Evolutionary conservation across 2,888 invertebrate species (phyloP).

Genomic region (Platypus cylindrus): DNA sequence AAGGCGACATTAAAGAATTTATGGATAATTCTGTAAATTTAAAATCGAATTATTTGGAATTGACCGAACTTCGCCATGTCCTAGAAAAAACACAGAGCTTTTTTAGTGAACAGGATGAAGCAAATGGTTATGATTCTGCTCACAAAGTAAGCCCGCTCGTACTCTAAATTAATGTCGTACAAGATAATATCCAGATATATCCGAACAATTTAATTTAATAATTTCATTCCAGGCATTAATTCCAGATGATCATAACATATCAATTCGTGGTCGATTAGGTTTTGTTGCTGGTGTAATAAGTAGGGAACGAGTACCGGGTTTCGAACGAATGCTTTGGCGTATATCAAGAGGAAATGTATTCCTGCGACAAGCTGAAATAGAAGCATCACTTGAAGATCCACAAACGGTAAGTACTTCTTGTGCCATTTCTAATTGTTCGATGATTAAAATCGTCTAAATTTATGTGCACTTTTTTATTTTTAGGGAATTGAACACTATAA

Average conservation of each 20-base stretch:
- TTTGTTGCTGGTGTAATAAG: constrained; percentile 91
- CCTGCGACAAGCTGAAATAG: constrained; percentile 72
- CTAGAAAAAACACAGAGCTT: constrained; percentile 85
- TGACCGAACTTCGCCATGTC: constrained; percentile 84
- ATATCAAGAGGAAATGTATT: constrained; percentile 89
- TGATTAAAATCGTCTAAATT: background rate
- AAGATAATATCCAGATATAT: no score
- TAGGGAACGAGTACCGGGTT: constrained; percentile 75
- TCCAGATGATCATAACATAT: constrained; percentile 36
- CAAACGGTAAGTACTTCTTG: constrained; percentile 50
- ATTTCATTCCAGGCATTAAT: constrained; percentile 36
- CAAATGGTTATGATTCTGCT: constrained; percentile 49
- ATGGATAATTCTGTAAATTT: constrained; percentile 86
- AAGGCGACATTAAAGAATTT: constrained; percentile 86
- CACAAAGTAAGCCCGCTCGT: constrained; percentile 17
- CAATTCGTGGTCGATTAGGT: constrained; percentile 36
- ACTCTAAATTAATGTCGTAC: background rate
- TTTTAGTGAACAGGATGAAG: constrained; percentile 71
- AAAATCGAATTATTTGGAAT: constrained; percentile 81
- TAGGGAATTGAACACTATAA: constrained; percentile 82
- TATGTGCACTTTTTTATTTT: constrained; percentile 4
- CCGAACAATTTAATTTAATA: background rate
- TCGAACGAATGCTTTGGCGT: constrained; percentile 88
- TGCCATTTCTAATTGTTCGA: no score
- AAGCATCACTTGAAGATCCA: constrained; percentile 72